These are phyloP conservation scores for Cheirogaleus major DNA, from an alignment of 2,797 vertebrate species.

Conservation along the genomic window DNA sequence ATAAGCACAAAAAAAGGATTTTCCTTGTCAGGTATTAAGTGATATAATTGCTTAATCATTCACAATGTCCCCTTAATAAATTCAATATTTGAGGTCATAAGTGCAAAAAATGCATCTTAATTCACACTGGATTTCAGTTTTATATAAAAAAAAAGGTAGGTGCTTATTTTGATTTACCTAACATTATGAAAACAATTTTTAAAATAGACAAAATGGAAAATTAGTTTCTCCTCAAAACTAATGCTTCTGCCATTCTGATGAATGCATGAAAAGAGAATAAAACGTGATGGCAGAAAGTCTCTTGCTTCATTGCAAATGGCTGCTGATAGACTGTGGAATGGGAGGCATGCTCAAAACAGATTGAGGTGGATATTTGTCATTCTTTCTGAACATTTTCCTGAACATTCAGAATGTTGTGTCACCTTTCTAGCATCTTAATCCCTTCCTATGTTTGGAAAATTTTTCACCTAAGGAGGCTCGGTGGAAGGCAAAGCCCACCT, in stretches of 20 bases:
- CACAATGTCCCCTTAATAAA: not conserved
- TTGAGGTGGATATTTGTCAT: not conserved
- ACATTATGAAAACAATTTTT: not conserved
- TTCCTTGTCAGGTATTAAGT: not conserved
- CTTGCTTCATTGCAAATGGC: not conserved
- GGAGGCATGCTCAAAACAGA: not conserved
- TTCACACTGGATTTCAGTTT: not conserved
- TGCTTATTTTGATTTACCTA: not conserved
- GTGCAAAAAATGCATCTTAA: not conserved
- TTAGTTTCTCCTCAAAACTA: not conserved
- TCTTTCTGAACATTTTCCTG: not conserved
- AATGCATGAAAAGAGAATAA: not conserved
- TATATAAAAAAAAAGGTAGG: not conserved
- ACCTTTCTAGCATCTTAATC: not conserved
- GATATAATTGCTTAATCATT: not conserved
- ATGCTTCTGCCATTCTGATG: not conserved
- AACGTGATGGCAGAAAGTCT: not conserved
- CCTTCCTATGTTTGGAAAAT: not conserved
- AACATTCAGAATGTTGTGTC: not conserved
- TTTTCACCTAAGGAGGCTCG: not conserved
- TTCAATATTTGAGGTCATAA: not conserved
- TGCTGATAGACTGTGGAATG: not conserved
- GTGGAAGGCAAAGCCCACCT: not conserved
- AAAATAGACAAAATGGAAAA: not conserved
- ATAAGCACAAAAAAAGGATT: constrained; percentile 28